These are phyloP conservation scores for Asobara japonica DNA, from an alignment of 1,140 invertebrate genomes.

Conservation along the genomic window DNA sequence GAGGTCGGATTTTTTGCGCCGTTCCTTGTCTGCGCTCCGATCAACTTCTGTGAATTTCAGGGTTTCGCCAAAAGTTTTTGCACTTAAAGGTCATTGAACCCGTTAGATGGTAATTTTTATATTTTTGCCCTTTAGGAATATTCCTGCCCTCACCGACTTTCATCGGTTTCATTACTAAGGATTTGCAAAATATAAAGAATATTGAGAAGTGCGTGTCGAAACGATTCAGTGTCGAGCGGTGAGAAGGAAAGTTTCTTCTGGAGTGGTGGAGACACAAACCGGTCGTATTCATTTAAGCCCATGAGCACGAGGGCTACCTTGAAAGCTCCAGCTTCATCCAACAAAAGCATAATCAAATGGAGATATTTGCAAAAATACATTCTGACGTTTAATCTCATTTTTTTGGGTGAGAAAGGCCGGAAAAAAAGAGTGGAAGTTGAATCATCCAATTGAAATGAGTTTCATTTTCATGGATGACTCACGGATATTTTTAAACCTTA, in stretches of 20 bases:
- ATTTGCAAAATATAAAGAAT: background rate
- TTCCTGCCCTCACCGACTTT: too few relatives aligned
- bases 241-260: conserved; percentile 32
- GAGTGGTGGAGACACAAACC: conserved; percentile 27
- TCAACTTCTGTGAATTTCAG: background rate
- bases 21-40: background rate
- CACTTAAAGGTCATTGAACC: background rate
- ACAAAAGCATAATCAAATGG: background rate
- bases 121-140: background rate
- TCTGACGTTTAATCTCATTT: too few relatives aligned
- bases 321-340: background rate
- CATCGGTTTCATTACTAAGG: background rate
- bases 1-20: background rate
- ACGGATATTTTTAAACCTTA: too few relatives aligned
- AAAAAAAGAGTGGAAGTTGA: too few relatives aligned
- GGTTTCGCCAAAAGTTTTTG: background rate
- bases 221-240: conserved; percentile 10
- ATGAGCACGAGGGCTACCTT: background rate
- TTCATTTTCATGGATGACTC: too few relatives aligned
- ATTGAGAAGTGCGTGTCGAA: background rate
- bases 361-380: too few relatives aligned
- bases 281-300: conserved; percentile 21
- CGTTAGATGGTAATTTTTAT: background rate
- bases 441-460: too few relatives aligned
- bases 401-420: too few relatives aligned